Conservation (phyloP, 1,140 invertebrate species). For the Anthonomus grandis region DNA sequence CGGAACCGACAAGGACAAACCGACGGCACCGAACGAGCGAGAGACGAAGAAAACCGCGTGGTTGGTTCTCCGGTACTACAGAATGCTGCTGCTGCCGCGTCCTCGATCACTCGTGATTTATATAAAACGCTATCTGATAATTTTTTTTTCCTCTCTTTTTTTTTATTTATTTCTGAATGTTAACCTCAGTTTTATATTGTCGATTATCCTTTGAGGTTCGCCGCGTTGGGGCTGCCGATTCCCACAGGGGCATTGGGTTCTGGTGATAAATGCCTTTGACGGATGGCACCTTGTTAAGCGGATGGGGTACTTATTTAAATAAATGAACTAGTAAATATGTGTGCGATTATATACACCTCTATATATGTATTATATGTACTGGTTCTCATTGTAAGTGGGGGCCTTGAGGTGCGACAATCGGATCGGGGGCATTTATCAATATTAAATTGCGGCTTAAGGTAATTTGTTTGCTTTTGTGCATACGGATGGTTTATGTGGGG, state of each 20-base stretch:
- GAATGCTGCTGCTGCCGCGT: no score
- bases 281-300: constrained; percentile 20
- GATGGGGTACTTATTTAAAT: constrained; percentile 20
- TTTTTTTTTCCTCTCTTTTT: no score
- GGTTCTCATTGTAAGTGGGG: no score
- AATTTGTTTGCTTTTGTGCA: constrained; percentile 6
- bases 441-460: constrained; percentile 7
- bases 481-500: no score
- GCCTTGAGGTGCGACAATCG: constrained; percentile 10
- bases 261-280: constrained; percentile 36
- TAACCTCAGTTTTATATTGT: constrained; percentile 50
- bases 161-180: constrained; percentile 50
- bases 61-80: no score
- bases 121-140: constrained; percentile 48
- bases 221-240: constrained; percentile 43
- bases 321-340: constrained; percentile 19
- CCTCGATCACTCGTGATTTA: constrained; percentile 46
- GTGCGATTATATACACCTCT: constrained; percentile 1
- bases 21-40: constrained; percentile 17
- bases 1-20: constrained; percentile 7
- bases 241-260: constrained; percentile 41
- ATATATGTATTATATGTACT: constrained; percentile 6
- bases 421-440: constrained; percentile 2
- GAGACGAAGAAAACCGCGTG: constrained; percentile 21
- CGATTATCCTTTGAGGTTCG: constrained; percentile 48